These are phyloP conservation scores for Ahaetulla prasina DNA, from an alignment of 2,113 vertebrate species.

Conservation along the genomic window DNA sequence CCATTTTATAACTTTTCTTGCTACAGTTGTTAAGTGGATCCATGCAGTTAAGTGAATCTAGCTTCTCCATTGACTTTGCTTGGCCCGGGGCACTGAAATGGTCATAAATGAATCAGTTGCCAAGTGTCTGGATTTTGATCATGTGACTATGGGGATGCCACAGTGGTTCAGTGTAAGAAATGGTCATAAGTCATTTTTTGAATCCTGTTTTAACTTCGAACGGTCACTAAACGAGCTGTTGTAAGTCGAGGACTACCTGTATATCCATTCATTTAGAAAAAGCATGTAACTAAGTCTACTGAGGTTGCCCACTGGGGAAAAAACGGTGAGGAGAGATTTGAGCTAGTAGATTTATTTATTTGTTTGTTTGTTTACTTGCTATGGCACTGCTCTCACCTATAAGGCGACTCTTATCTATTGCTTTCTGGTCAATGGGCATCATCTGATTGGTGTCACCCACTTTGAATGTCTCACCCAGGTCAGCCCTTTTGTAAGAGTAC, in stretches of 20 bases:
- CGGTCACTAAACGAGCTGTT: not conserved
- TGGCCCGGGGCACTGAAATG: not conserved
- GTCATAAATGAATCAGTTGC: not conserved
- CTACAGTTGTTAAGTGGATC: not conserved
- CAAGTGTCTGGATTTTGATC: not conserved
- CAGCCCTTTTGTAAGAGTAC: not conserved
- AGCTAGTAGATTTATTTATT: not conserved
- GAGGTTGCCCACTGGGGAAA: not conserved
- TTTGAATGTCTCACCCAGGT: not conserved
- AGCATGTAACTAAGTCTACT: not conserved
- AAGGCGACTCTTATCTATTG: not conserved
- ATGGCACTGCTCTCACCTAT: no score
- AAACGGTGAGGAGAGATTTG: not conserved
- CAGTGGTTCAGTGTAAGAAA: not conserved
- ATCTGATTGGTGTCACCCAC: not conserved
- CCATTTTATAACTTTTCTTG: not conserved
- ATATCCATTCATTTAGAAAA: not conserved
- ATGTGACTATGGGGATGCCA: not conserved
- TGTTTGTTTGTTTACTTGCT: no score
- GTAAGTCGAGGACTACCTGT: not conserved
- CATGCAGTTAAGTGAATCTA: not conserved
- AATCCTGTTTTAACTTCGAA: not conserved
- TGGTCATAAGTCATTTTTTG: not conserved
- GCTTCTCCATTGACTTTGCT: not conserved
- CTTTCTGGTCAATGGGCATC: not conserved